Base-by-base conservation (phyloP, 2,888 invertebrate species). In the Buathra laborator region DNA sequence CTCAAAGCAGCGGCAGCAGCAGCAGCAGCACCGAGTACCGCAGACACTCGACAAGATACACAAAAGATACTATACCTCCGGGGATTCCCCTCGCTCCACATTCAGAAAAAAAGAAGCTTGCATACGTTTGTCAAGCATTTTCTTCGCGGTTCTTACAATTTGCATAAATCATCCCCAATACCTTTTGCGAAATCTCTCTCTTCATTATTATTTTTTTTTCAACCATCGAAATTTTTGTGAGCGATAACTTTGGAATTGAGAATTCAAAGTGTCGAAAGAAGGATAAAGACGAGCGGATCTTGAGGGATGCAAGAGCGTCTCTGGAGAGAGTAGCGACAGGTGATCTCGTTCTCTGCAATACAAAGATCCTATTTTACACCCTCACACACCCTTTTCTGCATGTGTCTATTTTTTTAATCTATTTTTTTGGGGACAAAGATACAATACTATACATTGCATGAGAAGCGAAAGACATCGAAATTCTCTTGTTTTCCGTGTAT, bases 41-140 rank as follows among this genome's bases (percentile, higher is more conserved):
- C 62, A 62, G 62, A 29, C 72, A 29, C 29, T 67, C 51, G 12
- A 9, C 75, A 29, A 48, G 64, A 75, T 76, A 66, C n/a, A 66
- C 66, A 43, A 51, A 64, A 62, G 29, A 76, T n/a, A n/a, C 37
- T 9, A 0, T 16, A 14, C 37, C 48, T 66, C 14, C 51, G 48
- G 37, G 64, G 64, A 14, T 24, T 37, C 37, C 37, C 37, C 37
- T 37, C 37, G 9, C 37, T 37, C 37, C 37, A 37, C 37, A 37
- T 37, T 37, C 37, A 9, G 9, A 37, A 56, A 24, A 62, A n/a
- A 14, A 62, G 32, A n/a, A 62, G 62, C 62, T 62, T 32, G 62
- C 7, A 62, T 32, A 59, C 29, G 4, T 14, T 32, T 62, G 14
- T 32, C 62, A 14, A 32, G 62, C 29, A 62, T 32, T 29, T 5